A percentile compares a stretch with the other conserved stretches of the same genome.
These are phyloP conservation scores for Sycophila texana DNA, from an alignment of 2,888 invertebrate genomes.

Conservation along the genomic window DNA sequence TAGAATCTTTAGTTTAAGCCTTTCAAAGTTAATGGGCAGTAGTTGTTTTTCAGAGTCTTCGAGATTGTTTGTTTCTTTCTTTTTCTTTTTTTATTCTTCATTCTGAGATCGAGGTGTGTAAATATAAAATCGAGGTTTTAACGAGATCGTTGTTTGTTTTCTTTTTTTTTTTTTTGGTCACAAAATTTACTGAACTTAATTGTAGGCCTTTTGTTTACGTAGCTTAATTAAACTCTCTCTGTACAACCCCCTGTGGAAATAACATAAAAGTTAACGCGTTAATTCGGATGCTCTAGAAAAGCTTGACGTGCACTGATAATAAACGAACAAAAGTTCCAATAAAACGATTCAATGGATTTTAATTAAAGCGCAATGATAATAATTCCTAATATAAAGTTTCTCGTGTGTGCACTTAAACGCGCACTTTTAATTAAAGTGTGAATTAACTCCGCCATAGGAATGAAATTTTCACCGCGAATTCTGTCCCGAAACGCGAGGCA, in stretches of 20 bases:
- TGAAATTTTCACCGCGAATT: conserved; percentile 44
- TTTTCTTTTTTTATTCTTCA: no score
- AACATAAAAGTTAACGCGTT: no score
- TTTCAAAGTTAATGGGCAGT: neutral
- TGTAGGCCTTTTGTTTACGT: no score
- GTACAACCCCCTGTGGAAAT: no score
- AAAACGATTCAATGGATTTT: conserved; percentile 16
- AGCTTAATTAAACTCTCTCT: neutral
- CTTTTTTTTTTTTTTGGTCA: neutral
- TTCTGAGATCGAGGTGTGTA: no score
- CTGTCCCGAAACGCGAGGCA: neutral
- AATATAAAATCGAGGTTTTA: neutral
- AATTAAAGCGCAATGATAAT: conserved; percentile 47
- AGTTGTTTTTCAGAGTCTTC: neutral
- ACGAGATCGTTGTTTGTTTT: neutral
- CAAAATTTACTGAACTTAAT: no score
- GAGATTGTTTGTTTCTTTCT: no score
- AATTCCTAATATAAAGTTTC: conserved; percentile 47
- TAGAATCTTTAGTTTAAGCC: conserved; percentile 4
- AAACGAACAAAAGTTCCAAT: no score
- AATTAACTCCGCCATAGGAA: conserved; percentile 48
- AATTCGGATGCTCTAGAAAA: no score
- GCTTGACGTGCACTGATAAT: no score
- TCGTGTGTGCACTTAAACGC: conserved; percentile 27
- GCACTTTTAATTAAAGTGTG: conserved; percentile 49